phyloP scores from a whole-genome alignment of 92 coral and sea anemone genomes.

The Epizoanthus stellaris region DNA sequence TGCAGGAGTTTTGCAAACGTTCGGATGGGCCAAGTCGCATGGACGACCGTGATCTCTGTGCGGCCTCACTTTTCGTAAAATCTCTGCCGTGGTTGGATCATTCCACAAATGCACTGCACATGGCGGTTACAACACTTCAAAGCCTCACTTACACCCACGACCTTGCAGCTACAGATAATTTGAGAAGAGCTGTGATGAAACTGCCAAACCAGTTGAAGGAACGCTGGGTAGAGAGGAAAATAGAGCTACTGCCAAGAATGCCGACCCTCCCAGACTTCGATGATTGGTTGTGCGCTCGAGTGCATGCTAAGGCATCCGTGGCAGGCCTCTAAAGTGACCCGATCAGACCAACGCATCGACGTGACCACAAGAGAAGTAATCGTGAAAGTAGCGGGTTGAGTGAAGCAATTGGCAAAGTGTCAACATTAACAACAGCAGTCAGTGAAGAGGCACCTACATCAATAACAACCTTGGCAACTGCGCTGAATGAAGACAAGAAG shows the following conservation, averaged over 20 bases:
- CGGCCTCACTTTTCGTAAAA: constrained; percentile 44
- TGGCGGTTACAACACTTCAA: constrained; percentile 51
- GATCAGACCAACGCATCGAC: constrained; percentile 2
- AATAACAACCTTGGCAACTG: background rate
- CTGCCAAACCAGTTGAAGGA: constrained; percentile 44
- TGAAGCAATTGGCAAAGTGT: too few relatives aligned
- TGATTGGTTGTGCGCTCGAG: constrained; percentile 61
- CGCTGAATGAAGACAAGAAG: constrained; percentile 51
- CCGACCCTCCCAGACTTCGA: constrained; percentile 55
- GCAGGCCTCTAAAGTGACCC: constrained; percentile 15
- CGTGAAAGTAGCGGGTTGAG: background rate
- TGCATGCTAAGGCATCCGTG: constrained; percentile 45
- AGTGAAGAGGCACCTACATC: background rate
- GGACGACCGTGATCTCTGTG: constrained; percentile 40
- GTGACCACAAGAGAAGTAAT: background rate
- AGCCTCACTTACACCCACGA: constrained; percentile 47
- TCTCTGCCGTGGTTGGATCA: constrained; percentile 65
- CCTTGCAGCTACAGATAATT: constrained; percentile 53
- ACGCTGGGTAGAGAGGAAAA: constrained; percentile 44
- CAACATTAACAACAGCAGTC: background rate
- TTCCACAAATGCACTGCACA: constrained; percentile 61
- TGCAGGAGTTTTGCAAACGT: constrained; percentile 8
- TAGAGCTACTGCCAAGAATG: background rate
- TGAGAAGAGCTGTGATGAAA: constrained; percentile 49
- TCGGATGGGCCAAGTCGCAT: constrained; percentile 24